phyloP scores from a whole-genome alignment of 2,888 invertebrate species.

The Thymelicus lineola region DNA sequence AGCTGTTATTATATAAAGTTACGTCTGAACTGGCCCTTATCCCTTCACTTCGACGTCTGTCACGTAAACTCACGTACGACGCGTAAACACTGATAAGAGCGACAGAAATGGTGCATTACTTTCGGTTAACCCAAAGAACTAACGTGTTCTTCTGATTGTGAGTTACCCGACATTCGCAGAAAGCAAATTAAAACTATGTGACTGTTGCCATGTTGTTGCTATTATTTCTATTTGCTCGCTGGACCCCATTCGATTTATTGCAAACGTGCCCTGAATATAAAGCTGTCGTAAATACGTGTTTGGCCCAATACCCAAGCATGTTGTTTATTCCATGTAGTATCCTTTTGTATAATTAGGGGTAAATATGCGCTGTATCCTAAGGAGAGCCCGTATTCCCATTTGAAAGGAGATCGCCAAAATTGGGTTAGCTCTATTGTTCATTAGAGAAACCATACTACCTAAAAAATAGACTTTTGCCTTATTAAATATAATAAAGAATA shows the following conservation, averaged over 20 bases:
- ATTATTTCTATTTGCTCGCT: slow-evolving; percentile 33
- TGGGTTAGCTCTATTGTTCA: no score
- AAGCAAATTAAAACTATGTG: slow-evolving; percentile 31
- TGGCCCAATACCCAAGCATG: slow-evolving; percentile 6
- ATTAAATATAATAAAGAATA: no score
- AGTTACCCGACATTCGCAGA: slow-evolving; percentile 47
- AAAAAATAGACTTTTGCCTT: no score
- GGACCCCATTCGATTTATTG: slow-evolving; percentile 34
- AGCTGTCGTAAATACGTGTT: slow-evolving; percentile 15
- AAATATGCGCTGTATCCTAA: neutral
- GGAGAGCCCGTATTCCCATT: neutral
- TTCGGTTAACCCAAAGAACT: slow-evolving; percentile 60
- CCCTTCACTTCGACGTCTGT: slow-evolving; percentile 32
- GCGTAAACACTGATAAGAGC: slow-evolving; percentile 71
- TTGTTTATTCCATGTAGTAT: slow-evolving; percentile 3
- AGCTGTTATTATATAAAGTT: no score
- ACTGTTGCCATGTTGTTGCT: slow-evolving; percentile 28
- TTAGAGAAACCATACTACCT: no score
- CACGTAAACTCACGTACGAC: slow-evolving; percentile 68
- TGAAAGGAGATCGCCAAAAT: no score
- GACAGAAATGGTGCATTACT: slow-evolving; percentile 74
- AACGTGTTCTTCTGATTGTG: slow-evolving; percentile 52
- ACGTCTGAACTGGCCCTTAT: no score
- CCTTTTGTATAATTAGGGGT: neutral
- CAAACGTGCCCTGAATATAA: slow-evolving; percentile 24